Conservation (phyloP, 2,888 invertebrate genomes). For the Drosophila mulleri region DNA sequence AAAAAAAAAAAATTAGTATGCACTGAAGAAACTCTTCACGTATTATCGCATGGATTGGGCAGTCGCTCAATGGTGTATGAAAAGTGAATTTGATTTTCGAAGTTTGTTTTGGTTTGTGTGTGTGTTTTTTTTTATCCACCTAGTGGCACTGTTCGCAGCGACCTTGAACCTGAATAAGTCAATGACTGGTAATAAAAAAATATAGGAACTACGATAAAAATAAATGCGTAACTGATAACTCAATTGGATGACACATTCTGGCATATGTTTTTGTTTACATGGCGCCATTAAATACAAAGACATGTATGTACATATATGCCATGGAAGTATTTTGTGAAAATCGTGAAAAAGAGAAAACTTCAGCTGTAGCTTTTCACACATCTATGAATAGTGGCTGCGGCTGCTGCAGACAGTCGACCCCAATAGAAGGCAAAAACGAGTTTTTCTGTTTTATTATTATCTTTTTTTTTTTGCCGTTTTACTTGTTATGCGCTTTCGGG, state of each 20-base stretch:
- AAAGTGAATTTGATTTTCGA: slow-evolving; percentile 68
- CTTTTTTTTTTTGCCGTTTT: slow-evolving; percentile 22
- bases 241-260: slow-evolving; percentile 33
- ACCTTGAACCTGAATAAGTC: slow-evolving; percentile 78
- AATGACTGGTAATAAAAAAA: slow-evolving; percentile 59
- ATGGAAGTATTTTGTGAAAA: slow-evolving; percentile 5
- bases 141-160: slow-evolving; percentile 54
- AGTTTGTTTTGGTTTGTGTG: slow-evolving; percentile 62
- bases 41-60: slow-evolving; percentile 41
- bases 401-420: slow-evolving; percentile 56
- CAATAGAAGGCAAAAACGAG: slow-evolving; percentile 64
- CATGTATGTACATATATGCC: too few relatives aligned
- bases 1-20: slow-evolving; percentile 65
- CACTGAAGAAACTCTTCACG: slow-evolving; percentile 44
- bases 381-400: slow-evolving; percentile 17
- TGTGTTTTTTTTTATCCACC: slow-evolving; percentile 29
- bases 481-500: slow-evolving; percentile 36
- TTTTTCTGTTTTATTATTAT: slow-evolving; percentile 64
- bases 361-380: slow-evolving; percentile 46
- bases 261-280: slow-evolving; percentile 31
- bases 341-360: slow-evolving; percentile 51
- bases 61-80: slow-evolving; percentile 43
- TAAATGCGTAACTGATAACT: slow-evolving; percentile 28
- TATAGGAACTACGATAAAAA: slow-evolving; percentile 25
- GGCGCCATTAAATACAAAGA: neutral